phyloP scores from a whole-genome alignment of 2,888 invertebrate species.

The Chouioia cunea region DNA sequence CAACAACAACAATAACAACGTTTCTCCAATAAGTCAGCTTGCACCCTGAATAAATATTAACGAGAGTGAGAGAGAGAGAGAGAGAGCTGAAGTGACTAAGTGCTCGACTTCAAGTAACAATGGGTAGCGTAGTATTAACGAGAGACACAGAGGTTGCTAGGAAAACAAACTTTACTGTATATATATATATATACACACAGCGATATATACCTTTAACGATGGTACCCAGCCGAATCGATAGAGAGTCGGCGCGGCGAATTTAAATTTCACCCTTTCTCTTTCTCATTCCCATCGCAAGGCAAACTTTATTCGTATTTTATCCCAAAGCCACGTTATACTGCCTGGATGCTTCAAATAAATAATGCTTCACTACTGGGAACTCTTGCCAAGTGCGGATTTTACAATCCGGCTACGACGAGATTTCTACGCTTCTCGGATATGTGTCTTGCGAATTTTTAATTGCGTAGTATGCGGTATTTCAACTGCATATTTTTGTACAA shows the following conservation, averaged over 20 bases:
- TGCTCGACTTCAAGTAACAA: slow-evolving; percentile 33
- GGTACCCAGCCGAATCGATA: too few species aligned
- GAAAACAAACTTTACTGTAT: slow-evolving; percentile 37
- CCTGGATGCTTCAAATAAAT: slow-evolving; percentile 7
- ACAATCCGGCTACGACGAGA: too few species aligned
- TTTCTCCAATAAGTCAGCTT: too few species aligned
- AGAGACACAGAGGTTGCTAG: slow-evolving; percentile 34
- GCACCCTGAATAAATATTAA: slow-evolving; percentile 26
- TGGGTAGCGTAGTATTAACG: slow-evolving; percentile 26
- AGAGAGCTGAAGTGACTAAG: slow-evolving; percentile 3
- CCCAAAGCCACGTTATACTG: not conserved
- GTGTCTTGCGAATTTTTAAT: too few species aligned
- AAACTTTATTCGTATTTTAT: slow-evolving; percentile 19
- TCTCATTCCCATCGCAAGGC: too few species aligned
- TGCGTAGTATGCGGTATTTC: too few species aligned
- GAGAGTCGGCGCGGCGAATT: slow-evolving; percentile 23
- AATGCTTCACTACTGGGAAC: not conserved
- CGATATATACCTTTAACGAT: too few species aligned
- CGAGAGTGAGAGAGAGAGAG: too few species aligned
- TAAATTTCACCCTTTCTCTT: slow-evolving; percentile 12
- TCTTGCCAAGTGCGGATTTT: not conserved
- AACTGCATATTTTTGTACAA: too few species aligned
- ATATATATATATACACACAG: not conserved
- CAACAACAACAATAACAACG: too few species aligned
- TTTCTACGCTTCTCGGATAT: too few species aligned